Conservation (phyloP, 2,113 vertebrate genomes). For the human (Homo sapiens) region GRCh38 chr7:35794501-35795000, state of each 20-base stretch:
- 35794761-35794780: neutral
- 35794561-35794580: no score
- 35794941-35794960: neutral
- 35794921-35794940: neutral
- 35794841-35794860: neutral
- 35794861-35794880: neutral
- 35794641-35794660: no score
- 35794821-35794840: neutral
- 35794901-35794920: neutral
- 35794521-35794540: no score
- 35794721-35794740: slow-evolving; percentile 40
- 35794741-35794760: neutral
- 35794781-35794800: neutral
- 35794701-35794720: neutral
- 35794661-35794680: no score
- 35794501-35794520: no score
- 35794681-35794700: neutral
- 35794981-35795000: neutral
- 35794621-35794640: no score
- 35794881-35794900: neutral
- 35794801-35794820: neutral
- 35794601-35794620: no score
- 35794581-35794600: no score
- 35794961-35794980: neutral
- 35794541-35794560: no score